phyloP scores from a whole-genome alignment of 2,888 invertebrate species.

The Hecatera dysodea region DNA sequence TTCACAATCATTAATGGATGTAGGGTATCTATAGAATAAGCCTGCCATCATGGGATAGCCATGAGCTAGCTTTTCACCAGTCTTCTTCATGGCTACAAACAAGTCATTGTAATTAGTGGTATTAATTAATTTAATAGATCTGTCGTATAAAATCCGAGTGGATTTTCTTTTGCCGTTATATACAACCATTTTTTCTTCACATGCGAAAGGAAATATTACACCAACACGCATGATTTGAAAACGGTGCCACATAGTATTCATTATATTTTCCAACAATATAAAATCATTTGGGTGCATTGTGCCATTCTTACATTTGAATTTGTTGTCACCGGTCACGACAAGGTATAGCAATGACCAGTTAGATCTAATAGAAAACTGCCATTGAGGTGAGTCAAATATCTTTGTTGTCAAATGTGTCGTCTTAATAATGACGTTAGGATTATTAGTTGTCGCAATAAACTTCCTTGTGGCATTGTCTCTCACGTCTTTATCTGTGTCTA shows the following conservation, averaged over 20 bases:
- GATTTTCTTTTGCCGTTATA: conserved; percentile 68
- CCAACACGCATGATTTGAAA: conserved; percentile 65
- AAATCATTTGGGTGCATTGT: conserved; percentile 58
- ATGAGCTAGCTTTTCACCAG: conserved; percentile 57
- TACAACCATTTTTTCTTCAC: conserved; percentile 67
- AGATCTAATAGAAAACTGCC: conserved; percentile 44
- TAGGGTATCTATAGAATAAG: conserved; percentile 77
- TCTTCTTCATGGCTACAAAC: conserved; percentile 45
- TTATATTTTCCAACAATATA: conserved; percentile 63
- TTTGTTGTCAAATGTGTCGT: conserved; percentile 54
- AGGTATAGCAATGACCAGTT: conserved; percentile 70
- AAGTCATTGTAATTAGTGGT: conserved; percentile 53
- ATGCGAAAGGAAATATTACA: conserved; percentile 72
- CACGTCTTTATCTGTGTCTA: conserved; percentile 19
- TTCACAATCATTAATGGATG: conserved; percentile 72
- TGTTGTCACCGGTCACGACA: conserved; percentile 63
- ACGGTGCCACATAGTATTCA: conserved; percentile 75
- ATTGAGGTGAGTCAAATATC: conserved; percentile 46
- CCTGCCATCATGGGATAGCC: conserved; percentile 73
- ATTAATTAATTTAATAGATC: conserved; percentile 69
- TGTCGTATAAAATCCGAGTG: conserved; percentile 65
- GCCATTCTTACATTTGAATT: conserved; percentile 68
- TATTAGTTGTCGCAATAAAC: conserved; percentile 20
- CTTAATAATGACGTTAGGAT: conserved; percentile 65
- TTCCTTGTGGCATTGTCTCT: background rate